Percentiles rank a stretch among this genome's conserved stretches.
These are phyloP conservation scores for Agrotis segetum DNA, from an alignment of 2,888 invertebrate species.

Conservation along the genomic window DNA sequence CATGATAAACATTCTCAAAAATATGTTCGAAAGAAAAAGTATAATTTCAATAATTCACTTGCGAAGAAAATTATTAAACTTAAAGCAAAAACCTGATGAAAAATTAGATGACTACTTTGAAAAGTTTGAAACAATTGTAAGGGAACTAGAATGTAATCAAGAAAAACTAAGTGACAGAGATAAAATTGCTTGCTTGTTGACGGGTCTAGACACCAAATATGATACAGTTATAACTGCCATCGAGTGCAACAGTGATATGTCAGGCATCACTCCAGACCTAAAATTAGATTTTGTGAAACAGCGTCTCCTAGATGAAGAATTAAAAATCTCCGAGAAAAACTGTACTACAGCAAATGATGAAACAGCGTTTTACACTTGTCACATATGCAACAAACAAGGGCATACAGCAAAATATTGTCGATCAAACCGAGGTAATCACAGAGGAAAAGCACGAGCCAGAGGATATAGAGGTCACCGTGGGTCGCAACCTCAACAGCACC, in stretches of 20 bases:
- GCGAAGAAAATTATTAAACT: too few relatives aligned
- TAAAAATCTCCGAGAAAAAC: slow-evolving; percentile 1
- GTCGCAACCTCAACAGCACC: slow-evolving; percentile 6
- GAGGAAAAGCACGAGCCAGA: not conserved
- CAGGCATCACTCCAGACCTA: slow-evolving; percentile 12
- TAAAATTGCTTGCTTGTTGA: slow-evolving; percentile 1
- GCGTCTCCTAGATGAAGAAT: slow-evolving; percentile 9
- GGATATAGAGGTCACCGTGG: slow-evolving; percentile 9
- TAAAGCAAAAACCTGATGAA: too few relatives aligned
- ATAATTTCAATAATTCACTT: too few relatives aligned
- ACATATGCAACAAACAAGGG: not conserved
- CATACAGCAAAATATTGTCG: slow-evolving; percentile 3
- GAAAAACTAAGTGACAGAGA: not conserved
- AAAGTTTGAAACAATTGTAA: too few relatives aligned
- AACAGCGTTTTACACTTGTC: not conserved
- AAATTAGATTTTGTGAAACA: slow-evolving; percentile 9
- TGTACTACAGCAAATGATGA: not conserved
- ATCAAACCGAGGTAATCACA: slow-evolving; percentile 1
- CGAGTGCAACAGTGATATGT: slow-evolving; percentile 10
- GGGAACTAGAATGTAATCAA: too few relatives aligned
- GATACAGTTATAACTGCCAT: slow-evolving; percentile 11
- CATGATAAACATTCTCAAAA: not conserved
- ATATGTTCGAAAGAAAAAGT: too few relatives aligned
- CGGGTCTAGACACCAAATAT: not conserved
- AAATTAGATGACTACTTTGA: too few relatives aligned